Evolutionary conservation across 2,888 invertebrate species (phyloP), one percentile per base, ranked within the genome.

Genomic region (Lamellibrachia satsuma): DNA sequence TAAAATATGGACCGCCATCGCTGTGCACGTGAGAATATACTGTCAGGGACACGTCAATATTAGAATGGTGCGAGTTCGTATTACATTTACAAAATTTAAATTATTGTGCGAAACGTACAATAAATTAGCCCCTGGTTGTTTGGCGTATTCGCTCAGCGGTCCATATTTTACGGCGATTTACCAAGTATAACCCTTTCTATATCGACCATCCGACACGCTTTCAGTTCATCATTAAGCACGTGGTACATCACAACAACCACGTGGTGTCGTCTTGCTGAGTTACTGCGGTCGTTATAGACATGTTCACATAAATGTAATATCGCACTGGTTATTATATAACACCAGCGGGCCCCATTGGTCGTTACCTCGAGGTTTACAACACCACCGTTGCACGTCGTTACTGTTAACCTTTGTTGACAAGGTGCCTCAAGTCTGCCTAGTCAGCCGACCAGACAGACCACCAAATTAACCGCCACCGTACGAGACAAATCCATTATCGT

Each of bases 201-300:
- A 75, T 22, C 75, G 75, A 75, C 75, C 75, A 75, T n/a, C 75
- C 75, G 15, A 75, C 22, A 75, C 75, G 22, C 75, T n/a, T 22
- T 75, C n/a, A 75, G 75, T 75, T 22, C 75, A 75, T 75, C 75
- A n/a, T 75, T 75, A 75, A 75, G n/a, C 75, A 75, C 75, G 75
- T 75, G 75, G 22, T 75, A 15, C 15, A 75, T 22, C n/a, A 75
- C 22, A n/a, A n/a, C 75, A 22, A 75, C 75, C 75, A 75, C 75
- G 75, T 75, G 75, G 75, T 75, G 75, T 22, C 75, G 75, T 75
- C 75, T 75, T 75, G 75, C 22, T 75, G 22, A 75, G 6, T 15
- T 75, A 75, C n/a, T 75, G 6, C 22, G 75, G 75, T 75, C 75
- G 15, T 75, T 75, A 75, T 22, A 75, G 15, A 75, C 75, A 57